A percentile compares a stretch with the other conserved stretches of the same genome.
phyloP scores from a whole-genome alignment of 2,888 invertebrate genomes.

The Papilio elwesi region DNA sequence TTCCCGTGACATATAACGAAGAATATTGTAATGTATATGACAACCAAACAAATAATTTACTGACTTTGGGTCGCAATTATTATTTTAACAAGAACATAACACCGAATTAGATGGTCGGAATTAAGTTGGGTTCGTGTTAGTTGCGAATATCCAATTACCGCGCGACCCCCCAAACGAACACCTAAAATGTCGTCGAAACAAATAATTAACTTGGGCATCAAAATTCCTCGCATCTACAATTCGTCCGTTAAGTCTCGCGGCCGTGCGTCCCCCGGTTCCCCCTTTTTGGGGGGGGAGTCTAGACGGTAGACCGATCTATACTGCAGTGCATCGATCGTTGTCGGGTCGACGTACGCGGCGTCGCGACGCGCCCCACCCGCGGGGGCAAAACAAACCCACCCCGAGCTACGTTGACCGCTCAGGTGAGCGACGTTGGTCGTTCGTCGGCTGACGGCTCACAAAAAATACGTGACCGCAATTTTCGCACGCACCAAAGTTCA shows the following conservation, averaged over 20 bases:
- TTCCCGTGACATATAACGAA: neutral
- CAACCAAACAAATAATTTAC: neutral
- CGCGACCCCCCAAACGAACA: constrained; percentile 7
- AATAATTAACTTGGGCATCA: constrained; percentile 66
- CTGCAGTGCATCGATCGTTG: constrained; percentile 78
- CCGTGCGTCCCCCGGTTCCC: constrained; percentile 45
- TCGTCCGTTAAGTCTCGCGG: constrained; percentile 54
- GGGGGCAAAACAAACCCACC: constrained; percentile 70
- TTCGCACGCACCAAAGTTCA: constrained; percentile 27
- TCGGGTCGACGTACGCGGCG: constrained; percentile 63
- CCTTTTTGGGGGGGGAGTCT: constrained; percentile 61
- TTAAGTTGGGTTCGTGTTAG: constrained; percentile 7
- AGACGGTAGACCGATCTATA: constrained; percentile 82
- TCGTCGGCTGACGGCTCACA: constrained; percentile 52
- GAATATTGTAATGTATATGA: neutral
- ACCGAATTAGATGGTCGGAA: neutral
- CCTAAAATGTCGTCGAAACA: constrained; percentile 54
- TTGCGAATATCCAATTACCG: constrained; percentile 38
- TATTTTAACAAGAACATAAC: constrained; percentile 13
- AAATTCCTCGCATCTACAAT: constrained; percentile 66
- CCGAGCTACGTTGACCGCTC: constrained; percentile 64
- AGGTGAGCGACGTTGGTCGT: constrained; percentile 58
- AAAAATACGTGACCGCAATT: constrained; percentile 37
- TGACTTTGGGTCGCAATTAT: neutral
- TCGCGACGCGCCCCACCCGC: constrained; percentile 52